Base-by-base conservation (phyloP, 64 coral and sea anemone genomes). In the Actinia tenebrosa region DNA sequence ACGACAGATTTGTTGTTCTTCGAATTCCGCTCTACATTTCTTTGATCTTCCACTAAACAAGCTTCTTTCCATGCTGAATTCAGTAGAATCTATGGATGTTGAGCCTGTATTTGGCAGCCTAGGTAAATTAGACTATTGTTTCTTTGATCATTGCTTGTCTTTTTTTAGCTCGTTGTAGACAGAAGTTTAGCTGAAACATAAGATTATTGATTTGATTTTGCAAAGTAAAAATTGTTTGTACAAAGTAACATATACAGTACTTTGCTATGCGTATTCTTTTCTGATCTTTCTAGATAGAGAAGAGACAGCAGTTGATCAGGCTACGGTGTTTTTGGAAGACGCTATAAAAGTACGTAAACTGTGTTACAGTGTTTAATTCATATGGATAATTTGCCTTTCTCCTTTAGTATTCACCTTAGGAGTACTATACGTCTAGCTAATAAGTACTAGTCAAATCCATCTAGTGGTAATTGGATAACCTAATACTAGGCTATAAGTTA, bases 301-400 rank as follows among this genome's bases (percentile, higher is more conserved):
- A 86, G 88, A 83, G 89, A 77, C 80, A 64, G 84, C 78, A 56
- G 80, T 93, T 23, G 27, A 80, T 16, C 92, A 93, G 64, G 92
- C 92, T 86, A 84, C 87, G n/a, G 87, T 93, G 10, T 93, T 93
- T 71, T 27, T 93, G 25, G 92, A 93, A 87, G 92, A 93, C 77
- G 92, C 92, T 55, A 83, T 86, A 6, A 89, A 89, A 79, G 92
- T 93, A 89, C 30, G 56, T 86, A 37, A 37, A 37, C 30, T 37
- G 30, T n/a, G n/a, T n/a, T n/a, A n/a, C n/a, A n/a, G n/a, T n/a
- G n/a, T n/a, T n/a, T n/a, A n/a, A n/a, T n/a, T n/a, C n/a, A n/a
- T n/a, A n/a, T n/a, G n/a, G n/a, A n/a, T n/a, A n/a, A n/a, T n/a
- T n/a, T n/a, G n/a, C n/a, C n/a, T n/a, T n/a, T n/a, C n/a, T n/a